Evolutionary conservation across 2,797 vertebrate genomes (phyloP).

Genomic region (Sebastes ruberrimus): DNA sequence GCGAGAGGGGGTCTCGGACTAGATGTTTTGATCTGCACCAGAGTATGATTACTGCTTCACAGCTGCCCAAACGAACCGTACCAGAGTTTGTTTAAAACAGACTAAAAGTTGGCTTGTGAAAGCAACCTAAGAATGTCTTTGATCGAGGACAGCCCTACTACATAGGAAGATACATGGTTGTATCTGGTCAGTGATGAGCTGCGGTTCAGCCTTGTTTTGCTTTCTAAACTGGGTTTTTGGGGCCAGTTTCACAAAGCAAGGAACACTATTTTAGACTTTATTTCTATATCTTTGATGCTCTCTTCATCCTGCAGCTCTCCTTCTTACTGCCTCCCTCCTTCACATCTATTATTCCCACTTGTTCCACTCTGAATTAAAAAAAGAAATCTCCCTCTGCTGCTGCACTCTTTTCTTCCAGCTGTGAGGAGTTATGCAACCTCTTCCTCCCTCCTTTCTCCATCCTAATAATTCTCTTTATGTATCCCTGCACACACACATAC

Average conservation of each 20-base stretch:
- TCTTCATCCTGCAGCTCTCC: neutral
- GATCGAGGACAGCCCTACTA: neutral
- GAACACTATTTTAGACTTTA: neutral
- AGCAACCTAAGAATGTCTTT: too few relatives aligned
- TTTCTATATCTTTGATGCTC: neutral
- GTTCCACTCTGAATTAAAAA: neutral
- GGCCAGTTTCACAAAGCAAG: neutral
- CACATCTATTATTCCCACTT: slow-evolving; percentile 1
- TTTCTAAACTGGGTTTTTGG: neutral
- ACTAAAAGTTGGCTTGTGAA: too few relatives aligned
- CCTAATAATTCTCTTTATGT: slow-evolving; percentile 10
- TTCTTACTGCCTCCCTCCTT: neutral
- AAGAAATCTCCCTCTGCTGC: neutral
- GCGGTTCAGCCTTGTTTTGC: neutral
- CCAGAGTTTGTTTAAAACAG: too few relatives aligned
- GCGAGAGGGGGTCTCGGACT: too few relatives aligned
- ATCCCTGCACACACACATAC: neutral
- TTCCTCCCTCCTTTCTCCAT: neutral
- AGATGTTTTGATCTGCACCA: too few relatives aligned
- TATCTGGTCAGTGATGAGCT: neutral
- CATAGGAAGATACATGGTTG: neutral
- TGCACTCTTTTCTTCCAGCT: neutral
- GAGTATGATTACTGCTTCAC: too few relatives aligned
- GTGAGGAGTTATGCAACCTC: slow-evolving; percentile 28
- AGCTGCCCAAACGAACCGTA: too few relatives aligned